Conservation (phyloP, 37 sponge, comb jelly and placozoan genomes). For the Cladorhizidae sp. region DNA sequence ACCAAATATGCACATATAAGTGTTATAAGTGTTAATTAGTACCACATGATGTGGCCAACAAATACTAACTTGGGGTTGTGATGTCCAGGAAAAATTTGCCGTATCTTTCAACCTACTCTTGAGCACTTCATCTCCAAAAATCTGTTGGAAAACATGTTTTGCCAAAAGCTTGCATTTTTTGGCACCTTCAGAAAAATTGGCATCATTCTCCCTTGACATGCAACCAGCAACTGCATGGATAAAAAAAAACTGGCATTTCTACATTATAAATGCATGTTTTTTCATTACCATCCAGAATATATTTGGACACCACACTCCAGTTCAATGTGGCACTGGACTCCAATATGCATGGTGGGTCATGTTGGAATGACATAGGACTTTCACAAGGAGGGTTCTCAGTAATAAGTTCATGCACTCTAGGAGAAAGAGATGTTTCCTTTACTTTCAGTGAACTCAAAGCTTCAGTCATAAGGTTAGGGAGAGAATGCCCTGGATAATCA, state of each 20-base stretch:
- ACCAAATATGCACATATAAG: too few species aligned
- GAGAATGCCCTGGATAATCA: background rate
- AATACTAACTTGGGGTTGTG: background rate
- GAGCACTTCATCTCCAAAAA: background rate
- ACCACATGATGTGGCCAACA: too few species aligned
- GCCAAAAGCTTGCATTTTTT: slow-evolving; percentile 21
- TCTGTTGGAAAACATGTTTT: slow-evolving; percentile 1
- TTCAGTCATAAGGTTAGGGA: background rate
- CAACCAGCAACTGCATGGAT: too few species aligned
- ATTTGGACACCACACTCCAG: slow-evolving; percentile 23
- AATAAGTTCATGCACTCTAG: background rate
- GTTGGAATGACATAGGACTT: too few species aligned
- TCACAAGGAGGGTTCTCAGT: background rate
- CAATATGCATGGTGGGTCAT: background rate
- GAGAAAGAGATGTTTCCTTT: slow-evolving; percentile 21
- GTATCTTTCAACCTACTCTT: background rate
- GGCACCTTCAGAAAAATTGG: slow-evolving; percentile 13
- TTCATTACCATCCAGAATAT: slow-evolving; percentile 5
- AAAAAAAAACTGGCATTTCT: too few species aligned
- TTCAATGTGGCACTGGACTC: slow-evolving; percentile 22
- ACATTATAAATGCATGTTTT: background rate
- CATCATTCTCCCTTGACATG: background rate
- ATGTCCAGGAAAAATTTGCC: slow-evolving; percentile 18
- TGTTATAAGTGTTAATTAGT: too few species aligned
- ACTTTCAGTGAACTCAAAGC: slow-evolving; percentile 7